A percentile compares a stretch with the other conserved stretches of the same genome.
These are phyloP conservation scores for Mantis religiosa DNA, from an alignment of 2,888 invertebrate species.

Conservation along the genomic window DNA sequence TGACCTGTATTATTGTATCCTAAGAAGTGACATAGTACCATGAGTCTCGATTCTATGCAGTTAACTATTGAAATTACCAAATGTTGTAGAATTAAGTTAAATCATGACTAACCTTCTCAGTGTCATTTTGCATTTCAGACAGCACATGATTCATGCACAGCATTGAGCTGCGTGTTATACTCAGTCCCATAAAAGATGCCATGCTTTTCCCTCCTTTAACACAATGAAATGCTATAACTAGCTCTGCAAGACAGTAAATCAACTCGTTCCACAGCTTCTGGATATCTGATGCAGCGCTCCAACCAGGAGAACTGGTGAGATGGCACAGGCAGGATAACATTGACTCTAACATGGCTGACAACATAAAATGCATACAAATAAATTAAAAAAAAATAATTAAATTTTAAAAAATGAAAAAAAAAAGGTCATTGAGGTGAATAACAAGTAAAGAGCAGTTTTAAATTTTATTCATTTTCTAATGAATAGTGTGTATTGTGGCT, in stretches of 20 bases:
- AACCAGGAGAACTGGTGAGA: constrained; percentile 48
- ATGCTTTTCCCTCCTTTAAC: constrained; percentile 44
- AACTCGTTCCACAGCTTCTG: constrained; percentile 39
- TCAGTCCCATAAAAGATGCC: constrained; percentile 54
- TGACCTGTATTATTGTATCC: too few species aligned
- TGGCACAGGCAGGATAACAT: constrained; percentile 49
- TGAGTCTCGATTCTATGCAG: too few species aligned
- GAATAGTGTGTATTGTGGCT: too few species aligned
- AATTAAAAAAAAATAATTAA: too few species aligned
- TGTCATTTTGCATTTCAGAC: constrained; percentile 47
- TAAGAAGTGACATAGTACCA: too few species aligned
- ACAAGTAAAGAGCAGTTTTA: too few species aligned
- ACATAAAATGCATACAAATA: not conserved
- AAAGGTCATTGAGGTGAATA: too few species aligned
- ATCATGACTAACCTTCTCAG: constrained; percentile 42
- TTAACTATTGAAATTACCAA: not conserved
- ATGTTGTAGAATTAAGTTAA: not conserved
- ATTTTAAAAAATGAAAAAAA: too few species aligned
- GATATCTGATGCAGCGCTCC: constrained; percentile 48
- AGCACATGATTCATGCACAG: constrained; percentile 52
- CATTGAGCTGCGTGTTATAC: constrained; percentile 51
- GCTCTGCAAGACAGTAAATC: constrained; percentile 43
- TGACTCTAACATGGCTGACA: constrained; percentile 51
- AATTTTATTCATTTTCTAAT: too few species aligned
- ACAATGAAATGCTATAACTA: constrained; percentile 51